Evolutionary conservation across 2,113 vertebrate genomes (phyloP), one percentile per base, ranked within the genome.

Genomic region (Scatophagus argus): DNA sequence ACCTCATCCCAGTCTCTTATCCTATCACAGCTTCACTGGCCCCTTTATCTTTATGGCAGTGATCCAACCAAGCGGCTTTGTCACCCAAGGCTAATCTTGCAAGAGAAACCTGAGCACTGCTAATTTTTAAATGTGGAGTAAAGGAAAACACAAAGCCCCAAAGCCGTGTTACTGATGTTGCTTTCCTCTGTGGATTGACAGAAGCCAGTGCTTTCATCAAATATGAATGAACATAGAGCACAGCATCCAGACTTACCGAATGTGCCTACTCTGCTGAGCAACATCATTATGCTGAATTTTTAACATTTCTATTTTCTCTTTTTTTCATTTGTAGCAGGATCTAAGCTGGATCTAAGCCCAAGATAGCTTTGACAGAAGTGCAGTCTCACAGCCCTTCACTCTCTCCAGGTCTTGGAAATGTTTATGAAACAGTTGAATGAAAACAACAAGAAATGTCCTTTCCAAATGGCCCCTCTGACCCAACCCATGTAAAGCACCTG

Each of bases 191-290:
- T 79, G 72, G 66, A 87, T 81, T 82, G 77, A 67, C 83, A 69
- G 74, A 88, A 87, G 62, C 49, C 52, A 43, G 64, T 31, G 59
- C 79, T 87, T 87, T 83, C 75, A 91, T 91, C 56, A 91, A 91
- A 84, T 82, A 93, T 91, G 77, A 86, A 91, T 87, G 81, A 79
- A 76, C 65, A 77, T 83, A 74, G 58, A 63, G 62, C 56, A 81
- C 75, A 65, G 78, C 39, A 62, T 59, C 82, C 74, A 73, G 27
- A 64, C 77, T 65, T 46, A 60, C 38, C 65, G 60, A 27, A 65
- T 49, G 27, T 21, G 36, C 69, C 7, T 64, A 59, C 56, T 38
- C 70, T 58, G 59, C 75, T 3, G 68, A 83, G 77, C 43, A 36
- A 49, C 75, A 82, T 88, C 46, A 76, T 84, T 86, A 87, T 81